Conservation (phyloP, 2,797 vertebrate species). For the Mus spretus region DNA sequence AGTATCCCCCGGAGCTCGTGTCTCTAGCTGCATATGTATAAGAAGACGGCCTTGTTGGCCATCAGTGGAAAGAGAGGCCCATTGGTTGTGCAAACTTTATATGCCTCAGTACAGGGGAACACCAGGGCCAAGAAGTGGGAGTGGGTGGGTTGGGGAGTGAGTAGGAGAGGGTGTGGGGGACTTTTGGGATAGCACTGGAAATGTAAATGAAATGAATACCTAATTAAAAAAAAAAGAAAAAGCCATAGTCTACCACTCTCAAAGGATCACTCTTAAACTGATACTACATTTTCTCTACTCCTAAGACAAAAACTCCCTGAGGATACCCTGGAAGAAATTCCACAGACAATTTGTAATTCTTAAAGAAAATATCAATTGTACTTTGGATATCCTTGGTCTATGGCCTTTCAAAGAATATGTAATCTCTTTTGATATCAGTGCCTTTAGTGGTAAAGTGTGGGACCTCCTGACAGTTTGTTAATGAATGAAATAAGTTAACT, state of each 20-base stretch:
- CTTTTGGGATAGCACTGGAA: no score
- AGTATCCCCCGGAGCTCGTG: no score
- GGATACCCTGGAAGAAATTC: not conserved
- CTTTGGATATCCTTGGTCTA: not conserved
- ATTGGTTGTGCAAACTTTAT: no score
- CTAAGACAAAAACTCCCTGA: not conserved
- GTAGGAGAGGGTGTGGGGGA: no score
- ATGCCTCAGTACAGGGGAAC: no score
- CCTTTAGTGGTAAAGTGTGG: not conserved
- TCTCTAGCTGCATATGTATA: no score
- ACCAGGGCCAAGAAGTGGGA: no score
- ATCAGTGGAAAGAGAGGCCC: no score
- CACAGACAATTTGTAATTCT: accelerated
- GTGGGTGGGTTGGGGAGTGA: no score
- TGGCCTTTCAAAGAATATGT: not conserved
- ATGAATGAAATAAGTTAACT: not conserved
- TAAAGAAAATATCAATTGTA: not conserved
- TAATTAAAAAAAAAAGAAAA: no score
- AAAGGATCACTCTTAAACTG: not conserved
- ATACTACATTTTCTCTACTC: not conserved
- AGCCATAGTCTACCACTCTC: not conserved
- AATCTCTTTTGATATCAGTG: not conserved
- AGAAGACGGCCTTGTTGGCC: no score
- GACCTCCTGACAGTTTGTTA: not conserved
- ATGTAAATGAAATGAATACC: no score